Evolutionary conservation across 2,888 invertebrate species (phyloP).

Genomic region (Habroteleia sp.): DNA sequence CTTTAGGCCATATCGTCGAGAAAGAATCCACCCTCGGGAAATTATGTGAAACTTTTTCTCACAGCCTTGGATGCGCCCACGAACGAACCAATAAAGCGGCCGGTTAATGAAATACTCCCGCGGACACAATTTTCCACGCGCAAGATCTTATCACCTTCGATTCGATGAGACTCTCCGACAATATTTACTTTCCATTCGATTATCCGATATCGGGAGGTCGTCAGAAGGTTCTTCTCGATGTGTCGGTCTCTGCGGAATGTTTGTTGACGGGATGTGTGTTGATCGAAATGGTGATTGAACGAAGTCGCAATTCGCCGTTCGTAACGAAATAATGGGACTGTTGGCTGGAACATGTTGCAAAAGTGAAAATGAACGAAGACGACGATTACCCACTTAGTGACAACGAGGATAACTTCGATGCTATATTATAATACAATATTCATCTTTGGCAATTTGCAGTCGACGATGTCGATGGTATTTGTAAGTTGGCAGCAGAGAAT

Average conservation of each 20-base stretch:
- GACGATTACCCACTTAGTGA: slow-evolving; percentile 24
- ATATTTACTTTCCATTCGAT: slow-evolving; percentile 34
- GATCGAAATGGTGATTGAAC: slow-evolving; percentile 1
- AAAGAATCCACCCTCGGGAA: slow-evolving; percentile 77
- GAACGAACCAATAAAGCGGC: slow-evolving; percentile 23
- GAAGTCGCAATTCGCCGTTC: background rate
- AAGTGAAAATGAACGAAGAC: slow-evolving; percentile 21
- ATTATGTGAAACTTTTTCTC: slow-evolving; percentile 67
- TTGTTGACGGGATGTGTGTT: background rate
- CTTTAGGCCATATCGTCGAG: slow-evolving; percentile 70
- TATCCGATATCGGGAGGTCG: slow-evolving; percentile 5
- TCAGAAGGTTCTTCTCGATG: background rate
- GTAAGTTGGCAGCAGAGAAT: slow-evolving; percentile 62
- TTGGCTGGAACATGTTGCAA: background rate
- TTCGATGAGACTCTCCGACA: slow-evolving; percentile 16
- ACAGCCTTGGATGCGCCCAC: background rate
- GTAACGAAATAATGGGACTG: slow-evolving; percentile 10
- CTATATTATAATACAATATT: slow-evolving; percentile 60
- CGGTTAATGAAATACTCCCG: slow-evolving; percentile 32
- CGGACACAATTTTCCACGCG: background rate
- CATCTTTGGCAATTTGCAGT: slow-evolving; percentile 61
- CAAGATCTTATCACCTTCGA: slow-evolving; percentile 11
- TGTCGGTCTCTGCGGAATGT: background rate
- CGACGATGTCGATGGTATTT: slow-evolving; percentile 58
- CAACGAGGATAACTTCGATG: slow-evolving; percentile 37